Evolutionary conservation across 2,888 invertebrate species (phyloP).

Genomic region (Phaedon cochleariae): DNA sequence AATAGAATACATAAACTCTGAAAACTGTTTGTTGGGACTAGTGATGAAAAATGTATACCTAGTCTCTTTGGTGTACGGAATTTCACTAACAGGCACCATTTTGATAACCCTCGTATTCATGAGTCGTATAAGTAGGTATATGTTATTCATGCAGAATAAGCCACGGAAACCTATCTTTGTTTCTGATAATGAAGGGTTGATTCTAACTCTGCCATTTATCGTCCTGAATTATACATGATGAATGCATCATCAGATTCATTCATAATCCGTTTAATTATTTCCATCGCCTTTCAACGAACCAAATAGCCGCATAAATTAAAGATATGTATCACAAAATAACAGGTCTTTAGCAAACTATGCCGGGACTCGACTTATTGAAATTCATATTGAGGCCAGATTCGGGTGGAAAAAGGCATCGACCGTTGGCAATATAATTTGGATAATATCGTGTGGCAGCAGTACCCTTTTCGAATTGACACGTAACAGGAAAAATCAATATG

Average conservation of each 20-base stretch:
- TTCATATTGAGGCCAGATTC: constrained; percentile 14
- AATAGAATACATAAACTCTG: too few species aligned
- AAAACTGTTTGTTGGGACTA: too few species aligned
- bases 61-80: too few species aligned
- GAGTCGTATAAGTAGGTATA: too few species aligned
- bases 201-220: neutral
- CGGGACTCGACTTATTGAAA: constrained; percentile 15
- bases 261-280: constrained; percentile 7
- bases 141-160: too few species aligned
- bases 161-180: too few species aligned
- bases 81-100: too few species aligned
- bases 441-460: constrained; percentile 44
- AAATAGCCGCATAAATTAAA: constrained; percentile 20
- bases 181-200: too few species aligned
- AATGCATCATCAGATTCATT: constrained; percentile 2
- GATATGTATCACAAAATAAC: constrained; percentile 25
- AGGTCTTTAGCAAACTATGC: constrained; percentile 17
- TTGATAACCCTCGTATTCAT: too few species aligned
- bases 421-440: constrained; percentile 41
- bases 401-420: constrained; percentile 20
- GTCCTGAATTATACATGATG: neutral
- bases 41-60: too few species aligned
- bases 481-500: constrained; percentile 47
- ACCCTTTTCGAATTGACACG: constrained; percentile 47
- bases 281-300: constrained; percentile 9